Evolutionary conservation across 1,140 invertebrate species (phyloP).

Genomic region (Pemphigus obesinymphae): DNA sequence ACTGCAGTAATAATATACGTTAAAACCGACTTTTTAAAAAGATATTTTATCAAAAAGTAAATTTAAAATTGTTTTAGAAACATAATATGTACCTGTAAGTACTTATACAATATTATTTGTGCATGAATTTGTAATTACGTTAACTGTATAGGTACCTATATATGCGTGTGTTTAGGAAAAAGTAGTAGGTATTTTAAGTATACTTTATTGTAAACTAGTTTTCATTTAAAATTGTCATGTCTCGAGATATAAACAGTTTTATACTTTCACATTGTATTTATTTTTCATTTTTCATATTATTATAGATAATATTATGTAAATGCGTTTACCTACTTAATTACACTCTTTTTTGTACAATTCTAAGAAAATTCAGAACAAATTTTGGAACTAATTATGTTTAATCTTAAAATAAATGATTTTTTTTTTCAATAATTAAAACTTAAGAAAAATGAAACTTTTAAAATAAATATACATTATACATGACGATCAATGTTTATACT

Average conservation of each 20-base stretch:
- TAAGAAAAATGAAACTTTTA: no score
- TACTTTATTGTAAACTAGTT: neutral
- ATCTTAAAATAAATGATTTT: no score
- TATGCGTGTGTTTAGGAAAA: neutral
- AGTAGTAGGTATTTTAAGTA: neutral
- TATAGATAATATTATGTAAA: neutral
- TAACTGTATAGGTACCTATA: neutral
- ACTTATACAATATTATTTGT: neutral
- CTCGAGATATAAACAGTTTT: neutral
- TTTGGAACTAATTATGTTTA: neutral
- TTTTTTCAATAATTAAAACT: no score
- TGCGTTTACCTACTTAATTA: neutral
- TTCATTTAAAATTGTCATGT: neutral
- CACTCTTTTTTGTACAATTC: neutral
- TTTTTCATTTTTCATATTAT: neutral
- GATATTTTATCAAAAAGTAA: no score
- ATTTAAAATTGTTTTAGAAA: no score
- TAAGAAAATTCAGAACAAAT: neutral
- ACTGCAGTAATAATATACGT: no score
- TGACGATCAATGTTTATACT: no score
- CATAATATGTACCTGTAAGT: no score
- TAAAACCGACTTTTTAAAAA: no score
- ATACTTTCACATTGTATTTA: neutral
- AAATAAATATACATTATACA: no score
- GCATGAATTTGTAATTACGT: neutral